Percentiles rank a stretch among this genome's conserved stretches.
phyloP scores from a whole-genome alignment of 1,140 invertebrate species.

The Dolichoris vasculosae region DNA sequence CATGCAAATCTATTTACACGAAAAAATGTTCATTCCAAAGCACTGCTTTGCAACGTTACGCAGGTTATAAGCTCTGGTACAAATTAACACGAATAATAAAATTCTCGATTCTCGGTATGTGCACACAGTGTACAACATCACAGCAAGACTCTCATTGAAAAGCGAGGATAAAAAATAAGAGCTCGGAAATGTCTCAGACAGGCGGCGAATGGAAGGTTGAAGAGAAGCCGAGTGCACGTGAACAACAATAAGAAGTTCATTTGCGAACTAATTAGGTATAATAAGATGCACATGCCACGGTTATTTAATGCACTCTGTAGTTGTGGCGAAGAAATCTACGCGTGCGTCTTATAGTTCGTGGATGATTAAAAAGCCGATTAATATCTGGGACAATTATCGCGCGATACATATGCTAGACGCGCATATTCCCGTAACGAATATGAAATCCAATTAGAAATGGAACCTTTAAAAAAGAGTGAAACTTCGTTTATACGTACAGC shows the following conservation, averaged over 20 bases:
- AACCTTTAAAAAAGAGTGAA: slow-evolving; percentile 21
- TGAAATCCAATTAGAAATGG: slow-evolving; percentile 44
- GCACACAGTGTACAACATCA: neutral
- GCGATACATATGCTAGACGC: neutral
- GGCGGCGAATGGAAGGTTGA: too few relatives aligned
- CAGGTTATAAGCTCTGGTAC: neutral
- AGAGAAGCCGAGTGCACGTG: too few relatives aligned
- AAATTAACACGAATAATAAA: slow-evolving; percentile 10
- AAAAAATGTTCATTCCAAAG: slow-evolving; percentile 1
- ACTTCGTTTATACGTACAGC: neutral
- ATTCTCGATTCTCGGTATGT: neutral
- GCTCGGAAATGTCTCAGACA: neutral
- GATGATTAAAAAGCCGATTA: slow-evolving; percentile 47
- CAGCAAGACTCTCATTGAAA: too few relatives aligned
- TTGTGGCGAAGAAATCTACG: neutral
- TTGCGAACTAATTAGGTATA: slow-evolving; percentile 45
- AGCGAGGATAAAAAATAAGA: neutral
- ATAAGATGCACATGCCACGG: slow-evolving; percentile 41
- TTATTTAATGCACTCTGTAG: neutral
- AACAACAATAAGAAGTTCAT: neutral
- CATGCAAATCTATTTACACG: neutral
- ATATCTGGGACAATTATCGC: slow-evolving; percentile 45
- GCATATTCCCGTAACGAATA: neutral
- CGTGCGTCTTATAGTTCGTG: neutral
- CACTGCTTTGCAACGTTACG: neutral